Conservation (phyloP, 1,140 invertebrate species). For the Drosophila aff. region DNA sequence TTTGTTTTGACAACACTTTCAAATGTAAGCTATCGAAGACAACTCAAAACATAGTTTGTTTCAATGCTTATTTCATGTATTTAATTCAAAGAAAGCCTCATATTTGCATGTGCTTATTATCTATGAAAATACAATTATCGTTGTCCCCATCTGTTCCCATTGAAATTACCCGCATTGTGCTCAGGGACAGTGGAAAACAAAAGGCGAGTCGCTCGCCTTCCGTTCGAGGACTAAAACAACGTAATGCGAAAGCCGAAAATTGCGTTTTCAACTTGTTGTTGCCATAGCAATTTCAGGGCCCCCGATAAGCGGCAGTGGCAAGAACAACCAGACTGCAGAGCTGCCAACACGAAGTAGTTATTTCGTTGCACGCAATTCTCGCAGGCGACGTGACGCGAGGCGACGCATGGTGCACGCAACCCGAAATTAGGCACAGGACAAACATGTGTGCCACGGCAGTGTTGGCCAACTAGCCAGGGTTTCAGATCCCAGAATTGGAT, state of each 20-base stretch:
- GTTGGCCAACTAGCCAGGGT: constrained; percentile 9
- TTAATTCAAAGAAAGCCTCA: not conserved
- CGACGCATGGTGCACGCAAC: constrained; percentile 68
- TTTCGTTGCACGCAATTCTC: constrained; percentile 72
- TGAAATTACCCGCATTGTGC: constrained; percentile 53
- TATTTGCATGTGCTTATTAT: constrained; percentile 11
- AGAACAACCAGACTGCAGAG: constrained; percentile 28
- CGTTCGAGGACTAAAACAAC: constrained; percentile 31
- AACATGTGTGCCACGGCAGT: constrained; percentile 44
- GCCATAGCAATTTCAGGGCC: constrained; percentile 53
- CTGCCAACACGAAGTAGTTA: constrained; percentile 58
- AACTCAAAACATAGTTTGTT: not conserved
- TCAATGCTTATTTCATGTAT: not conserved
- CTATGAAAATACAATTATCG: constrained; percentile 21
- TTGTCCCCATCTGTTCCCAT: constrained; percentile 42
- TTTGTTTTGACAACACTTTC: not conserved
- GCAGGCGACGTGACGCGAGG: constrained; percentile 48
- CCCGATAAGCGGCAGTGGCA: constrained; percentile 48
- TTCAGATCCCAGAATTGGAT: not conserved
- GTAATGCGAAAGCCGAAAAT: constrained; percentile 72
- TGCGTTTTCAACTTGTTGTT: constrained; percentile 63
- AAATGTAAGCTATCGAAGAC: not conserved
- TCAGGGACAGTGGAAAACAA: constrained; percentile 15
- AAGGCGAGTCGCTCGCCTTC: constrained; percentile 13
- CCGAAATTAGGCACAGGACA: constrained; percentile 69